Evolutionary conservation across 2,888 invertebrate genomes (phyloP), one percentile per base, ranked within the genome.

Genomic region (Noctua fimbriata): DNA sequence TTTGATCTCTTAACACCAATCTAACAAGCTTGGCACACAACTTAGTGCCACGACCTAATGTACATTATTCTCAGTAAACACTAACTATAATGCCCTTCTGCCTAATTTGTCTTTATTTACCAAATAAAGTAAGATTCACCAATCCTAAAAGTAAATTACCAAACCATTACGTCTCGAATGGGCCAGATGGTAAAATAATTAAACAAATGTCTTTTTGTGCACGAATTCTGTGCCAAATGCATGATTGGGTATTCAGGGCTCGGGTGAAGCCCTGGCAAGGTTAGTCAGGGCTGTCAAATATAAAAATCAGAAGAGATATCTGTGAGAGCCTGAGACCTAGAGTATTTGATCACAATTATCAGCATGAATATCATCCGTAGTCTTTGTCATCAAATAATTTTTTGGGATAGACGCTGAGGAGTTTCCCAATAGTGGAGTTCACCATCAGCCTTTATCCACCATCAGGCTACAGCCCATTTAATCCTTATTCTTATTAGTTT

Each of bases 211-310:
- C 24, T 69, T 78, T 81, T 77, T 73, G 67, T 67, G 28, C 83
- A 88, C 87, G 85, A 89, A 83, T 89, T 85, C 89, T 74, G 74
- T 79, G 69, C 81, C 49, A 78, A 60, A 87, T 79, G 86, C 83
- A 63, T 77, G 81, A 80, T 88, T 69, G 67, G 16, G 86, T 90
- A 91, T 92, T 91, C 87, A 85, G 87, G 78, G 78, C 88, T 87
- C 79, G 82, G 32, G 32, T 44, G 78, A 70, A 78, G 75, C 80
- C 87, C 83, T 88, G 36, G 65, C 86, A 79, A 88, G 88, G 87
- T 87, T 76, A 67, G 4, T 47, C 78, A 90, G 89, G 91, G 89
- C 81, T 90, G 87, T 80, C 88, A 83, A 47, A 44, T 44, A 9
- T 0, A 36, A 16, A 47, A 49, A 66, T 5, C 7, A 18, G 6